Evolutionary conservation across 1,140 invertebrate species (phyloP).

Genomic region (Cherax destructor): DNA sequence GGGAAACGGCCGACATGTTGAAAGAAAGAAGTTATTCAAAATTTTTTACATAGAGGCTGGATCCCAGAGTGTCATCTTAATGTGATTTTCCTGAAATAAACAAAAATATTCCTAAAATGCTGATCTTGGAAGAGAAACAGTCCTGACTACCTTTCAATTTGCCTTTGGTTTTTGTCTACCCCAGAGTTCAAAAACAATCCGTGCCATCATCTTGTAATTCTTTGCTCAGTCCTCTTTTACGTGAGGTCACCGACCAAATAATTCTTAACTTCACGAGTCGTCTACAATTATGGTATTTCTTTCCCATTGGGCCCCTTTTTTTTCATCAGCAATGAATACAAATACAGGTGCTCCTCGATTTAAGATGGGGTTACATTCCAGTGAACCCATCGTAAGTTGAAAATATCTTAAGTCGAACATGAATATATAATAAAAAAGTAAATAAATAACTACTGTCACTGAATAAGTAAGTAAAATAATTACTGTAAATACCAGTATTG

Average conservation of each 20-base stretch:
- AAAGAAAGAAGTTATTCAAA: too few species aligned
- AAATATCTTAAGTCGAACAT: too few species aligned
- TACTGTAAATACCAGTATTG: too few species aligned
- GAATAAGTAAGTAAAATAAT: too few species aligned
- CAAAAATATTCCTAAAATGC: not conserved
- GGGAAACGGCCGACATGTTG: too few species aligned
- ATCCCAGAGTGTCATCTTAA: not conserved
- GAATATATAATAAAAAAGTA: too few species aligned
- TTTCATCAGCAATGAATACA: too few species aligned
- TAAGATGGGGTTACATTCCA: too few species aligned
- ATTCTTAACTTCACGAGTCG: not conserved
- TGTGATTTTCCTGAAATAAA: not conserved
- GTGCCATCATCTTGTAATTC: slow-evolving; percentile 56
- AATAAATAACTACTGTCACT: too few species aligned
- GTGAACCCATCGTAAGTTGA: too few species aligned
- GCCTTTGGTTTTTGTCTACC: slow-evolving; percentile 29
- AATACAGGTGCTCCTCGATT: too few species aligned
- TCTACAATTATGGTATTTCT: not conserved
- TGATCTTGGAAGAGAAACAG: not conserved
- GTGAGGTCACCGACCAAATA: not conserved
- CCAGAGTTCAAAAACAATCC: slow-evolving; percentile 59
- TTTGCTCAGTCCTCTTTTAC: slow-evolving; percentile 18
- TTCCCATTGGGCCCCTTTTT: too few species aligned
- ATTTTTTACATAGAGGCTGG: not conserved
- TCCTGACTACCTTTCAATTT: slow-evolving; percentile 30